Evolutionary conservation across 2,888 invertebrate genomes (phyloP), one percentile per base, ranked within the genome.

Genomic region (Eupithecia abbreviata): DNA sequence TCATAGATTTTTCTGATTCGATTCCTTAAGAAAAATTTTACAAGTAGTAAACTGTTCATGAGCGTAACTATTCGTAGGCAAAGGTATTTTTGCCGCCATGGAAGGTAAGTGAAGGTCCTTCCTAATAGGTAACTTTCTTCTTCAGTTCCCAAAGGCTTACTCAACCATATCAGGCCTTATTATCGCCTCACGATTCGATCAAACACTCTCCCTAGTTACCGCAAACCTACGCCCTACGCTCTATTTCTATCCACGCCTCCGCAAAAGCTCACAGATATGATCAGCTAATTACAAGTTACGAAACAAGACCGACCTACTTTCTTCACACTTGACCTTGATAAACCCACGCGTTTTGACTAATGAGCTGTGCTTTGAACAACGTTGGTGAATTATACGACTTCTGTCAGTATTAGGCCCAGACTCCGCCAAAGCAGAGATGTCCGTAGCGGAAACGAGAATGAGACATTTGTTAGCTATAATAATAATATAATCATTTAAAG

Each of bases 311-410:
- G 79, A 71, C 80, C 77, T 65, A 79, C 80, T 82, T 82, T 82
- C 82, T 82, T 82, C 75, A 78, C 43, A 72, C 58, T 73, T 76
- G 79, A 79, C 82, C 80, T 82, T 82, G 80, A 74, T 72, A 76
- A 76, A 70, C 80, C 82, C 73, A 79, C 80, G 75, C 78, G 45
- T 76, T 51, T 76, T 76, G 76, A 77, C 73, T 77, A 77, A 79
- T 80, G 77, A 71, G 49, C 62, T 62, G 72, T 74, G 58, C 41
- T 73, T 71, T 73, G 58, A 15, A 72, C 15, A 51, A 74, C 2
- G 62, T 12, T 62, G 3, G 62, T 30, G 12, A 62, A 62, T 62
- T 62, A 62, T 62, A 62, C 62, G 62, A 30, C 30, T 30, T 62
- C 62, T 62, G 62, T 62, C 62, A 30, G 62, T 58, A 30, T 30